Evolutionary conservation across 2,888 invertebrate species (phyloP).

Genomic region (Cryptus armator): DNA sequence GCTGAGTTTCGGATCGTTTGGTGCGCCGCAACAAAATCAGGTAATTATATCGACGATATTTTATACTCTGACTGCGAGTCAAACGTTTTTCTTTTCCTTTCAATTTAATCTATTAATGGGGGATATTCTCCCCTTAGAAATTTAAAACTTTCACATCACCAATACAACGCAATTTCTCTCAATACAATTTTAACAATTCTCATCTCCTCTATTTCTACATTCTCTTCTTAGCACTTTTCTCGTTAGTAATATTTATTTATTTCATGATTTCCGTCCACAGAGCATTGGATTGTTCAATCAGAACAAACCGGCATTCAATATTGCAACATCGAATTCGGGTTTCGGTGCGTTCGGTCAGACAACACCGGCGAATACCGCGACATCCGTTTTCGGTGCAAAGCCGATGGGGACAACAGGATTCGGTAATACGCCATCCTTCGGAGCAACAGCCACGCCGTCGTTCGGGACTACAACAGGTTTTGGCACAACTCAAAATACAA

Average conservation of each 20-base stretch:
- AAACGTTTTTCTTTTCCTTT: background rate
- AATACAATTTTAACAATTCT: background rate
- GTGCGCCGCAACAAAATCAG: slow-evolving; percentile 82
- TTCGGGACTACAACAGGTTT: slow-evolving; percentile 79
- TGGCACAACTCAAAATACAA: slow-evolving; percentile 79
- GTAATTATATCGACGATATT: slow-evolving; percentile 70
- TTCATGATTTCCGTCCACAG: slow-evolving; percentile 67
- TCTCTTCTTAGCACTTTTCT: background rate
- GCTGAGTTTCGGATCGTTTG: slow-evolving; percentile 84
- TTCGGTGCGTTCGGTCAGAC: slow-evolving; percentile 85
- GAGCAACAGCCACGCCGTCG: slow-evolving; percentile 75
- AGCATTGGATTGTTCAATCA: slow-evolving; percentile 85
- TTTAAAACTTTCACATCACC: background rate
- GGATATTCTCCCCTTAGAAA: too few species aligned
- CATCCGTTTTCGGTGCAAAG: slow-evolving; percentile 86
- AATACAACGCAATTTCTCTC: background rate
- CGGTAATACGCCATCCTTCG: slow-evolving; percentile 82
- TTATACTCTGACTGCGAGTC: background rate
- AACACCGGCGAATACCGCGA: slow-evolving; percentile 79
- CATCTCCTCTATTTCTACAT: background rate
- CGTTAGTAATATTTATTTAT: background rate
- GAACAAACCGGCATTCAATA: slow-evolving; percentile 84
- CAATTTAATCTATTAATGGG: too few species aligned
- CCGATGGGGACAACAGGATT: slow-evolving; percentile 84
- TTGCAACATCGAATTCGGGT: slow-evolving; percentile 83